Evolutionary conservation across 2,113 vertebrate genomes (phyloP).

Genomic region (Empidonax alnorum): DNA sequence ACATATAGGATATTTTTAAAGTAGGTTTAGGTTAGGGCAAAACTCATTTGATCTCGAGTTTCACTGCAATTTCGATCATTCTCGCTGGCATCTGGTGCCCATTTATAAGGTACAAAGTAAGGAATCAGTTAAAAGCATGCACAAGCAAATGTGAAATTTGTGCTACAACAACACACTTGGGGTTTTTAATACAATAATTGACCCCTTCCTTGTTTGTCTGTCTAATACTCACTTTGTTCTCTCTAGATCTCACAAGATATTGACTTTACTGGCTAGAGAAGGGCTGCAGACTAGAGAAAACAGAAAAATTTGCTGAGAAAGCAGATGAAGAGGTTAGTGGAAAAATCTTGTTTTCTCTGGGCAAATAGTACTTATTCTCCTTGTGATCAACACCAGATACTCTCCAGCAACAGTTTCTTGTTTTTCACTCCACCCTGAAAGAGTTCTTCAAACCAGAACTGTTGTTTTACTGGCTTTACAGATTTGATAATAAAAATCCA

Average conservation of each 20-base stretch:
- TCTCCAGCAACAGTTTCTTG: not conserved
- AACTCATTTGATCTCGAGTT: slow-evolving; percentile 20
- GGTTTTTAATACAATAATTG: slow-evolving; percentile 62
- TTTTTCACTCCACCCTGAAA: not conserved
- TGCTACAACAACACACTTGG: slow-evolving; percentile 63
- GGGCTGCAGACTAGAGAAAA: slow-evolving; percentile 57
- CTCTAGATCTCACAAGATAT: slow-evolving; percentile 54
- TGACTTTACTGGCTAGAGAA: slow-evolving; percentile 56
- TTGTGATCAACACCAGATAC: slow-evolving; percentile 56
- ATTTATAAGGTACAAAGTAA: slow-evolving; percentile 60
- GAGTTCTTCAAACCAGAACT: not conserved
- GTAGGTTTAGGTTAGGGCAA: not conserved
- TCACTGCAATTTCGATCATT: slow-evolving; percentile 40
- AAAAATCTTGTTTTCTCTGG: slow-evolving; percentile 48
- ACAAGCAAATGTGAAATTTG: slow-evolving; percentile 54
- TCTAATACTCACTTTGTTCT: slow-evolving; percentile 62
- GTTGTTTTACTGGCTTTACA: not conserved
- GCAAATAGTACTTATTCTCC: slow-evolving; percentile 23
- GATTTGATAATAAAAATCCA: not conserved
- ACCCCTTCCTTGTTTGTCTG: slow-evolving; percentile 60
- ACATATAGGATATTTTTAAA: not conserved
- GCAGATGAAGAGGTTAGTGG: slow-evolving; percentile 52
- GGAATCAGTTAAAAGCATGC: slow-evolving; percentile 65
- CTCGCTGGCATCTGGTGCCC: slow-evolving; percentile 58
- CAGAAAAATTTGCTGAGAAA: slow-evolving; percentile 58